Conservation (phyloP, 2,113 vertebrate genomes). For the Psammodynastes pulverulentus region DNA sequence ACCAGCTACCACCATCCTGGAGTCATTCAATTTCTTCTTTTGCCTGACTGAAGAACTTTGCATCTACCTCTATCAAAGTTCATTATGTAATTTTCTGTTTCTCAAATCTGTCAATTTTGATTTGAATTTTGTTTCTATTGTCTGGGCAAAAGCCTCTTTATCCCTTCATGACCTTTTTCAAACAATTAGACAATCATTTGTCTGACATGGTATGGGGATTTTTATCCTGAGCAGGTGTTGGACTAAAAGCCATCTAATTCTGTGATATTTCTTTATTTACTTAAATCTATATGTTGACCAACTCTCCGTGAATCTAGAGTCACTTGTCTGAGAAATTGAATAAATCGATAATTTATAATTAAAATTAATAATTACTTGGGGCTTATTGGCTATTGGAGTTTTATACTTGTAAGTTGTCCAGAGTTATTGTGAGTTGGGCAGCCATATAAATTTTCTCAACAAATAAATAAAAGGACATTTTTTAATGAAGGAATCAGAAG, state of each 20-base stretch:
- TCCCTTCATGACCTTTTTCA: too few species aligned
- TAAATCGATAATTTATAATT: too few species aligned
- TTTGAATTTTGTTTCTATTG: not conserved
- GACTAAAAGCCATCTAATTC: not conserved
- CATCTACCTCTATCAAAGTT: not conserved
- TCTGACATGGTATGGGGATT: not conserved
- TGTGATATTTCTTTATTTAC: not conserved
- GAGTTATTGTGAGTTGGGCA: too few species aligned
- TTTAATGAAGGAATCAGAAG: not conserved
- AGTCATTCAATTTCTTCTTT: not conserved
- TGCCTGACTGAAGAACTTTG: not conserved
- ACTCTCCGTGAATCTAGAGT: not conserved
- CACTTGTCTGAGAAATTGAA: too few species aligned
- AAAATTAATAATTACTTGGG: too few species aligned
- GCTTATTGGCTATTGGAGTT: too few species aligned
- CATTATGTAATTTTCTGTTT: not conserved
- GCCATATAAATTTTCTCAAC: too few species aligned
- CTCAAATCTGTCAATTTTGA: not conserved
- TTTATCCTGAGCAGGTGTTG: not conserved
- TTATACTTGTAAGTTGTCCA: too few species aligned
- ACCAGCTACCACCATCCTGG: not conserved
- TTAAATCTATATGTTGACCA: not conserved
- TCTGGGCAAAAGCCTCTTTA: too few species aligned
- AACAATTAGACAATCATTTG: not conserved
- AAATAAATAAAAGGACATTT: not conserved